Conservation (phyloP, 2,888 invertebrate species). For the Oxyscelio sp. region DNA sequence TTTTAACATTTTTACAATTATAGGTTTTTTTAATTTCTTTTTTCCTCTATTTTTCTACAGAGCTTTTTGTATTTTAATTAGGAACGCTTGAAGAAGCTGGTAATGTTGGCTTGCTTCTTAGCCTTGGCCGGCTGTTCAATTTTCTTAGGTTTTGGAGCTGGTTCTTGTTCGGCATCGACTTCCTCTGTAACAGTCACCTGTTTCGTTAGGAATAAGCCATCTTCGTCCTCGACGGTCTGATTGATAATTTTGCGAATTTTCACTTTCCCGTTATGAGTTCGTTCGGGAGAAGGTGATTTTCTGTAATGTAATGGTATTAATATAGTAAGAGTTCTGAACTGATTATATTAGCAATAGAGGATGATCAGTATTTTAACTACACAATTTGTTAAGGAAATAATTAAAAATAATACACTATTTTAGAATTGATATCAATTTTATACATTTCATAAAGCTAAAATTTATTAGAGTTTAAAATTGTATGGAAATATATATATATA, state of each 20-base stretch:
- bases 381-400: no score
- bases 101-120: constrained; percentile 85
- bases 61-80: no score
- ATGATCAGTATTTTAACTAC: no score
- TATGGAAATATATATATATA: no score
- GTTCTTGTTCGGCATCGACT: constrained; percentile 60
- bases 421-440: no score
- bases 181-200: constrained; percentile 83
- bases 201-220: constrained; percentile 87
- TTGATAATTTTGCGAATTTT: constrained; percentile 85
- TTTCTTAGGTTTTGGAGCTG: constrained; percentile 64
- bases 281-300: constrained; percentile 79
- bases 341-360: no score
- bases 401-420: no score
- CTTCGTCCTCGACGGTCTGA: constrained; percentile 85
- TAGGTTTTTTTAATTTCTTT: constrained; percentile 5
- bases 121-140: constrained; percentile 57
- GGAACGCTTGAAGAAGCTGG: constrained; percentile 85
- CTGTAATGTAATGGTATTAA: constrained; percentile 37
- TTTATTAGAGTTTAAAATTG: no score
- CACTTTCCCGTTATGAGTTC: constrained; percentile 81
- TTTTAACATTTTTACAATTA: no score
- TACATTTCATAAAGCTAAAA: no score
- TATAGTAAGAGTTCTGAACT: no score
- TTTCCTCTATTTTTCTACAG: no score